Base-by-base conservation (phyloP, 1,140 invertebrate species). In the Sarcophaga peregrina region DNA sequence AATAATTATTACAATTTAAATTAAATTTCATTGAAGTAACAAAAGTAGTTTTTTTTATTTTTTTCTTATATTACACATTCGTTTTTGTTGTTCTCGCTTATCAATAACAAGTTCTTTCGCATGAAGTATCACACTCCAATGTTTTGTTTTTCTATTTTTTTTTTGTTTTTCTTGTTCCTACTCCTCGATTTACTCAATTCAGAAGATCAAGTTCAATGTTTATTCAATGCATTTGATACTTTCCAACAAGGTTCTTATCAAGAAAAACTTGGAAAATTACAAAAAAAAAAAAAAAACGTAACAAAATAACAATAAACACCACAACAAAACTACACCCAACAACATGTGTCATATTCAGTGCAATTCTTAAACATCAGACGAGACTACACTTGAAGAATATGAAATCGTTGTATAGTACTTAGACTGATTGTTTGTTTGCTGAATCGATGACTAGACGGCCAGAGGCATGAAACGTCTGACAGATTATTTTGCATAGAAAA, bases 161-260 rank as follows among this genome's bases (percentile, higher is more conserved):
- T 37, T 37, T 4, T 37, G 25, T 37, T 37, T 37, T 37, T 2
- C 25, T 37, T 37, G 25, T 37, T 37, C 25, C 20, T 68, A 9
- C 17, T 68, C 62, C 62, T 68, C n/a, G n/a, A 68, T 68, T 25
- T 68, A 68, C 20, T 73, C 25, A 37, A 37, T 82, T 48, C 58
- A 82, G 37, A 68, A 73, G 72, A 82, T 82, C 72, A 73, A 73
- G 62, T 82, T 82, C 72, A 73, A 73, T 82, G 54, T 82, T 82
- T 72, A 73, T 82, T 82, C 62, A 48, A 68, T 82, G 81, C 62
- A 82, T 78, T 78, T 50, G 75, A 78, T 78, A 78, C 75, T 50
- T 46, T 50, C 17, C 37, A 78, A 25, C 75, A 78, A 78, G 75
- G 75, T 78, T 78, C 75, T 78, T 78, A 78, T 78, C 75, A 78